Percentiles rank a stretch among this genome's conserved stretches.
phyloP scores from a whole-genome alignment of 2,888 invertebrate genomes.

The Meandrusa payeni region DNA sequence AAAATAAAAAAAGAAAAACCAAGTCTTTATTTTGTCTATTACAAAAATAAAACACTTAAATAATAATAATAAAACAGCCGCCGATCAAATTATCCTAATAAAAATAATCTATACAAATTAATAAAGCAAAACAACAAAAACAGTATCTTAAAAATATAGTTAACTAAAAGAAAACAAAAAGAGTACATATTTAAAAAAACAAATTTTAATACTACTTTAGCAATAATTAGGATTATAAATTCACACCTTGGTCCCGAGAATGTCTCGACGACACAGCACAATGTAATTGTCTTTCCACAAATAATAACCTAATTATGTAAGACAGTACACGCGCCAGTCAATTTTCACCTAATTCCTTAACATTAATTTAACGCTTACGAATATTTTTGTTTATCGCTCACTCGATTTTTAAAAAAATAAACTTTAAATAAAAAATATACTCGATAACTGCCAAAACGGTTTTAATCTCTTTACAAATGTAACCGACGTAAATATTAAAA shows the following conservation, averaged over 20 bases:
- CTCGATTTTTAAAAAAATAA: constrained; percentile 63
- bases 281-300: constrained; percentile 41
- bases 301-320: constrained; percentile 43
- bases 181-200: constrained; percentile 20
- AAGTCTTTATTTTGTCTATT: too few relatives aligned
- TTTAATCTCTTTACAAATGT: constrained; percentile 73
- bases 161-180: constrained; percentile 28
- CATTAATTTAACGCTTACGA: constrained; percentile 42
- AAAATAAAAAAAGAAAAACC: too few relatives aligned
- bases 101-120: too few relatives aligned
- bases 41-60: too few relatives aligned
- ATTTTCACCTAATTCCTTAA: constrained; percentile 50
- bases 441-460: constrained; percentile 69
- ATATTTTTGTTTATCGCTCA: constrained; percentile 47
- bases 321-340: constrained; percentile 50
- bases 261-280: constrained; percentile 43
- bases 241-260: constrained; percentile 57
- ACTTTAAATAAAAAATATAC: constrained; percentile 68
- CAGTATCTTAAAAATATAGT: too few relatives aligned
- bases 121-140: too few relatives aligned
- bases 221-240: constrained; percentile 22
- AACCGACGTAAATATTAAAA: constrained; percentile 79
- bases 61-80: too few relatives aligned
- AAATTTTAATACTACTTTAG: too few relatives aligned
- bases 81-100: too few relatives aligned